Conservation (phyloP, 2,888 invertebrate genomes). For the Thymelicus lineola region DNA sequence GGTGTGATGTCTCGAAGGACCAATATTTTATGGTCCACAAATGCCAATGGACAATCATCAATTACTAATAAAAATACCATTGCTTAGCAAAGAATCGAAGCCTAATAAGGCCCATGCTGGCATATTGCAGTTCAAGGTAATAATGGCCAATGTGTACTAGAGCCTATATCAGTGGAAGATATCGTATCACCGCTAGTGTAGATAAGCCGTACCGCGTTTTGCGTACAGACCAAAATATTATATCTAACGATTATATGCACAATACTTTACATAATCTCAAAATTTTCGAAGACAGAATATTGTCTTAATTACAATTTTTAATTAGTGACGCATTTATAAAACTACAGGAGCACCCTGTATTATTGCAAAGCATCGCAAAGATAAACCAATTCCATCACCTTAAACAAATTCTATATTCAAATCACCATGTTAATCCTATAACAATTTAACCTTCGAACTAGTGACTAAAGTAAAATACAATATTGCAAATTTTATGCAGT, state of each 20-base stretch:
- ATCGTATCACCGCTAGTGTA: constrained; percentile 41
- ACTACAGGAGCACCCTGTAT: not conserved
- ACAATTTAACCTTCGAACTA: constrained; percentile 8
- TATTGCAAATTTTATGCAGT: constrained; percentile 15
- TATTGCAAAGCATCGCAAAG: not conserved
- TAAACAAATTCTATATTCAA: constrained; percentile 5
- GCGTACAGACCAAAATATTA: constrained; percentile 38
- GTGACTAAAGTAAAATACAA: constrained; percentile 17
- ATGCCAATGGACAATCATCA: not conserved
- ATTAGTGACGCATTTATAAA: constrained; percentile 15
- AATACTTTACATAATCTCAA: constrained; percentile 36
- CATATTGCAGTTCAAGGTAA: constrained; percentile 29
- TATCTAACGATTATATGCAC: constrained; percentile 35
- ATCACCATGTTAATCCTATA: not conserved
- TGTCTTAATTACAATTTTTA: not conserved
- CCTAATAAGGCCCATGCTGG: constrained; percentile 46
- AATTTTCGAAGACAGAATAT: not conserved
- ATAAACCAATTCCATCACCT: constrained; percentile 21
- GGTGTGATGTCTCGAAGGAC: constrained; percentile 16
- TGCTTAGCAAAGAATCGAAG: constrained; percentile 2
- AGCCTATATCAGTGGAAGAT: constrained; percentile 38
- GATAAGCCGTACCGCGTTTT: constrained; percentile 42
- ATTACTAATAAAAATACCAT: not conserved
- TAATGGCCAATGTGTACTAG: constrained; percentile 17
- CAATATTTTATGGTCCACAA: not conserved